These are phyloP conservation scores for Amblyjoppa fuscipennis DNA, from an alignment of 2,888 invertebrate genomes.

Conservation along the genomic window DNA sequence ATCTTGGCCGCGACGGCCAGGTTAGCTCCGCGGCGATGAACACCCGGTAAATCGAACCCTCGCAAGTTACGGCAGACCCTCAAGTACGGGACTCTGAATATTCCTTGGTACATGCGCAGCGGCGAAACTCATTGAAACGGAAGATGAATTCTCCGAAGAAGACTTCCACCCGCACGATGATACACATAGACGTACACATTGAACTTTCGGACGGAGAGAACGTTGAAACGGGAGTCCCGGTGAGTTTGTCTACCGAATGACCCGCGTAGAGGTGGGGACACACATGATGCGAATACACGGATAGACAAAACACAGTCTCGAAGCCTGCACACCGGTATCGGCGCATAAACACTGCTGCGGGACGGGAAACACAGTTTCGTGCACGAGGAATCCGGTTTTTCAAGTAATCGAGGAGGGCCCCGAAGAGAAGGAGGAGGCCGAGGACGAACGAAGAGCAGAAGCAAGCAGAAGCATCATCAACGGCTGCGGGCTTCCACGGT, in stretches of 20 bases:
- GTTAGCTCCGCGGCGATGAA: background rate
- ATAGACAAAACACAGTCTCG: slow-evolving; percentile 48
- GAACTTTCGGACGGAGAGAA: slow-evolving; percentile 45
- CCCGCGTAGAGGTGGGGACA: background rate
- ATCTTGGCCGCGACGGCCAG: slow-evolving; percentile 30
- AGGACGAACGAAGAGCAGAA: slow-evolving; percentile 50
- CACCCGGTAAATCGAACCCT: slow-evolving; percentile 27
- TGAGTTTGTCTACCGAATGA: slow-evolving; percentile 36
- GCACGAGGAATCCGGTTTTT: slow-evolving; percentile 84
- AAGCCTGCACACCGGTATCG: slow-evolving; percentile 53
- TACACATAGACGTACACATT: slow-evolving; percentile 4
- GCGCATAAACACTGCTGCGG: slow-evolving; percentile 61
- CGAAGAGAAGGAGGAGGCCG: slow-evolving; percentile 61
- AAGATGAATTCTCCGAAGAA: slow-evolving; percentile 45
- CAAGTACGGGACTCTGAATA: slow-evolving; percentile 8
- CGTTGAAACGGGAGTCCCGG: slow-evolving; percentile 30
- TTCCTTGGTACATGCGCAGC: background rate
- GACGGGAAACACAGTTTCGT: slow-evolving; percentile 83
- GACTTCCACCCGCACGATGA: slow-evolving; percentile 55
- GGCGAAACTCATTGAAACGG: slow-evolving; percentile 49
- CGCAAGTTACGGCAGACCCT: slow-evolving; percentile 13
- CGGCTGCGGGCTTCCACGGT: slow-evolving; percentile 59
- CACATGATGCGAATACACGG: slow-evolving; percentile 9
- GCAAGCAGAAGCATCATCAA: slow-evolving; percentile 71
- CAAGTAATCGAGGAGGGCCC: slow-evolving; percentile 81